phyloP scores from a whole-genome alignment of 2,797 vertebrate species.

The Chrysocyon brachyurus region DNA sequence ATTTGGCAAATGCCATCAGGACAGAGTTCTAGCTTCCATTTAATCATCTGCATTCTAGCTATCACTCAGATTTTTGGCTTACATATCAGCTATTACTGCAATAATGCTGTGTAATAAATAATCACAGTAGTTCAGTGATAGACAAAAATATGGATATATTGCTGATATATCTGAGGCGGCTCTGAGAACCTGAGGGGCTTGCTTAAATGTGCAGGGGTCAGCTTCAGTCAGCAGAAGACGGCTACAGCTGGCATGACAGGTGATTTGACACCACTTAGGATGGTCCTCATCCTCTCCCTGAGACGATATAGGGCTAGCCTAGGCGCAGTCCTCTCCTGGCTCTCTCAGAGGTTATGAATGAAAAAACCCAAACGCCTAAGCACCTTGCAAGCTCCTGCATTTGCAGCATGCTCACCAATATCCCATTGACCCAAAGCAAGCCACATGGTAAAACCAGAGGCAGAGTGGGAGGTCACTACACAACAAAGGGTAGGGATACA shows the following conservation, averaged over 20 bases:
- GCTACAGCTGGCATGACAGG: no score
- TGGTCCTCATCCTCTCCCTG: background rate
- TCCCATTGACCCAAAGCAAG: background rate
- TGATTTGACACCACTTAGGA: background rate
- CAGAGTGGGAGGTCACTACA: background rate
- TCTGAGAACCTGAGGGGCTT: background rate
- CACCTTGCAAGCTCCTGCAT: background rate
- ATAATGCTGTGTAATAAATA: background rate
- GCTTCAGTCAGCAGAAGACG: background rate
- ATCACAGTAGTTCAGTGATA: background rate
- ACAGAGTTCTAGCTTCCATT: background rate
- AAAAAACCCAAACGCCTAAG: background rate
- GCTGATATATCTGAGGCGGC: background rate
- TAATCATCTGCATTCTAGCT: background rate
- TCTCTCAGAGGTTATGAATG: background rate
- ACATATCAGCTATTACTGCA: background rate
- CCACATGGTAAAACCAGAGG: background rate
- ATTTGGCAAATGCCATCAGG: background rate
- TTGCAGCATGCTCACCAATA: background rate
- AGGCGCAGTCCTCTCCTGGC: fast-evolving
- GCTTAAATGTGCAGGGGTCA: background rate
- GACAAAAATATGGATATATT: background rate
- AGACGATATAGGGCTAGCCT: fast-evolving
- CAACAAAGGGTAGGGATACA: background rate
- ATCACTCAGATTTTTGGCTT: conserved; percentile 29